Base-by-base conservation (phyloP, 2,888 invertebrate species). In the Watsonalla cultraria region DNA sequence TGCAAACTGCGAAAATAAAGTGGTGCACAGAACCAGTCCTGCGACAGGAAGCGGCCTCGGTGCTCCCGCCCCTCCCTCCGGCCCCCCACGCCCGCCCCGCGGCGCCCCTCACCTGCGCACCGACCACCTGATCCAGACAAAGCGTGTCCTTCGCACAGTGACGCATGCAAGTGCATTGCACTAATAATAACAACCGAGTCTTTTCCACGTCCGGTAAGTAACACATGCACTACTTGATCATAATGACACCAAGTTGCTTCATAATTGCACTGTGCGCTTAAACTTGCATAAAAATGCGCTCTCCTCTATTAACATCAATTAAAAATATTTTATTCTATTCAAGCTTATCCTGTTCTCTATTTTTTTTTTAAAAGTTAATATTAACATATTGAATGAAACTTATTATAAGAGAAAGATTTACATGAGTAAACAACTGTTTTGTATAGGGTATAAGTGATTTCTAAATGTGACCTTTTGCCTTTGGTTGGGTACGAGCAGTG, bases 131-230 rank as follows among this genome's bases (percentile, higher is more conserved):
- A 83, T 86, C 86, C 86, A 87, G 87, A 87, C 88, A 87, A 87
- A 87, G 86, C 86, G 79, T 85, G 88, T 87, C 88, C 88, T 87
- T 87, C 87, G 73, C 78, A 71, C 71, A 66, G 75, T 88, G 87
- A 87, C 87, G 86, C 86, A 86, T 83, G 72, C 85, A 85, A 86
- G 88, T 87, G 87, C 88, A 87, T 86, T 87, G 86, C 85, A 86
- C 87, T 83, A 87, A 77, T 82, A 83, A 82, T 77, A 80, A 49
- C 48, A 49, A 71, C 53, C 74, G 71, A 82, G 76, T 78, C 80
- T 78, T 82, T 83, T 83, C 72, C 76, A 84, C 76, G 79, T 86
- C 87, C 86, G 86, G 77, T 78, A 79, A 66, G 75, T 74, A 82
- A 79, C 76, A 69, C 63, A 70, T 60, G 53, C 62, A 64, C 57